A percentile compares a stretch with the other conserved stretches of the same genome.
Evolutionary conservation across 2,797 vertebrate species (phyloP).

Genomic region (Tapirus indicus): DNA sequence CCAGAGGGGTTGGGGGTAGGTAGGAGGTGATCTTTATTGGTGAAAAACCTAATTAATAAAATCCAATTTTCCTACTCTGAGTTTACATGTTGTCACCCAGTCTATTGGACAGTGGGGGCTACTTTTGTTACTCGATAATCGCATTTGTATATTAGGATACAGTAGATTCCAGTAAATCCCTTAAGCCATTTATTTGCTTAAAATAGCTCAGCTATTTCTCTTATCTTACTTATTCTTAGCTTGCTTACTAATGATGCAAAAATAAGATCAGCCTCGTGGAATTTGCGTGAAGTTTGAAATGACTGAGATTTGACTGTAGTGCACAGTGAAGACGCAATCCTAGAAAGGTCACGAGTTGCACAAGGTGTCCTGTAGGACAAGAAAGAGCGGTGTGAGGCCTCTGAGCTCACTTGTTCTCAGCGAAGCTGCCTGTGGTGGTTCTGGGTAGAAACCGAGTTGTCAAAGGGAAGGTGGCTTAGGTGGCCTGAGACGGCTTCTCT

Average conservation of each 20-base stretch:
- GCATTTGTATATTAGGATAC: slow-evolving; percentile 31
- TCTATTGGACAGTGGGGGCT: background rate
- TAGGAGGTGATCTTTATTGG: background rate
- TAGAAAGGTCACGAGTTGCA: background rate
- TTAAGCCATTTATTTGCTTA: slow-evolving; percentile 72
- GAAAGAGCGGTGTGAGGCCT: accelerated
- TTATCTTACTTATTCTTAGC: slow-evolving; percentile 53
- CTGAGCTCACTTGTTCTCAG: background rate
- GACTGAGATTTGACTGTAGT: background rate
- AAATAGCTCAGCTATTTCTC: slow-evolving; percentile 68
- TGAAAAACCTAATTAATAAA: background rate
- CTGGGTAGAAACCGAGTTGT: background rate
- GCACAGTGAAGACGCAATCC: background rate
- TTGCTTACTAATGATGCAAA: slow-evolving; percentile 49
- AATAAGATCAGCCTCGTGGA: background rate
- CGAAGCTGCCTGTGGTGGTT: background rate
- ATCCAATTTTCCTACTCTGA: background rate
- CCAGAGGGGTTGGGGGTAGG: accelerated
- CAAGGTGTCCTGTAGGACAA: background rate
- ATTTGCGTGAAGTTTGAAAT: background rate
- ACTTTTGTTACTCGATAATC: background rate
- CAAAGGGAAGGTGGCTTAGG: background rate
- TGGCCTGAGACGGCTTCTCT: background rate
- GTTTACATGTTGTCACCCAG: background rate
- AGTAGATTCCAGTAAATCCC: slow-evolving; percentile 60